phyloP scores from a whole-genome alignment of 1,140 invertebrate species.

The Philotrypesis tridentata region DNA sequence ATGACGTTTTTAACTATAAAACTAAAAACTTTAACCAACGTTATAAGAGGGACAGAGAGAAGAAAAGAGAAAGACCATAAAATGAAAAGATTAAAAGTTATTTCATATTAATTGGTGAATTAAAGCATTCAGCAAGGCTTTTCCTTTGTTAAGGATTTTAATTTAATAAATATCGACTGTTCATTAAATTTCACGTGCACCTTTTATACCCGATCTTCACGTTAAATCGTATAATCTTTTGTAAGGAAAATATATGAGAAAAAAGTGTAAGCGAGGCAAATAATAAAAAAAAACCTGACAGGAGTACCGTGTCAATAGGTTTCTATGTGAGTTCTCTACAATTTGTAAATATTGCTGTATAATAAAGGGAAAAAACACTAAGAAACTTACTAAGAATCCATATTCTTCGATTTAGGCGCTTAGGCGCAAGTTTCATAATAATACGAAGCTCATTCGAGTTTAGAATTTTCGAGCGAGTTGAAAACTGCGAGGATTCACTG shows the following conservation, averaged over 20 bases:
- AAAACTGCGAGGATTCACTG: neutral
- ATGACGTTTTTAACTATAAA: too few species aligned
- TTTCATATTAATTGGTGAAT: neutral
- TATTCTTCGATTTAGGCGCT: slow-evolving; percentile 24
- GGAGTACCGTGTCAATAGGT: slow-evolving; percentile 59
- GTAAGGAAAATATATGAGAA: slow-evolving; percentile 51
- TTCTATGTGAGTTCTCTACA: slow-evolving; percentile 58
- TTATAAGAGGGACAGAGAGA: too few species aligned
- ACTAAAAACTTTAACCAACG: too few species aligned
- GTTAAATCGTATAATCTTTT: slow-evolving; percentile 59
- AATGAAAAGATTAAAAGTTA: neutral
- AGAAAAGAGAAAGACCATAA: neutral
- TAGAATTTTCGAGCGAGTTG: slow-evolving; percentile 16
- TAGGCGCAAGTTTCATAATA: neutral
- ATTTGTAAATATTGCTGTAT: slow-evolving; percentile 62
- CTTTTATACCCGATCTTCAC: slow-evolving; percentile 52
- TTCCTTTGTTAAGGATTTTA: neutral
- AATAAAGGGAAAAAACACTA: slow-evolving; percentile 49
- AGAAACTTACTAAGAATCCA: slow-evolving; percentile 23
- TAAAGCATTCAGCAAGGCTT: neutral
- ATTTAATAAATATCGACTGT: neutral
- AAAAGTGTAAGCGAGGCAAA: slow-evolving; percentile 26
- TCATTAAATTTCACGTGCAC: slow-evolving; percentile 54
- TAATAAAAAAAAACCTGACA: slow-evolving; percentile 51
- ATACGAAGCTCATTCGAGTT: neutral